Percentiles rank a stretch among this genome's conserved stretches.
Evolutionary conservation across 2,113 vertebrate genomes (phyloP).

Genomic region (Zosterops pallidus): DNA sequence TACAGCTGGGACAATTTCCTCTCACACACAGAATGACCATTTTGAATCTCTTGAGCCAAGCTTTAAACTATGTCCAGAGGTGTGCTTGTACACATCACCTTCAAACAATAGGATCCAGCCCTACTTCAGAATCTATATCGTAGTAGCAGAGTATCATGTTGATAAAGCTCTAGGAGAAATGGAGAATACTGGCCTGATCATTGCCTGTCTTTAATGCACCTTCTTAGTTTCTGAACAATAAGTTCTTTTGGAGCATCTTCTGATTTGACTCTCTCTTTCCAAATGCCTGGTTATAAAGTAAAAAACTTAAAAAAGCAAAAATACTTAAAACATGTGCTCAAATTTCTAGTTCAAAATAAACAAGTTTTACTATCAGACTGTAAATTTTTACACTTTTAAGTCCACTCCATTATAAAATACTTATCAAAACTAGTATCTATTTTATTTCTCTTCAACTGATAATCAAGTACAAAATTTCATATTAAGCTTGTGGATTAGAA

Average conservation of each 20-base stretch:
- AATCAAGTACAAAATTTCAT: neutral
- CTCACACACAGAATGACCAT: neutral
- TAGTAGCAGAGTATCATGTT: accelerated
- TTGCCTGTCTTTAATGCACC: accelerated
- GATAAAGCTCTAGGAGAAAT: neutral
- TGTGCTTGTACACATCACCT: too few relatives aligned
- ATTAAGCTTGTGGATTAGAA: neutral
- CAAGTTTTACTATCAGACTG: neutral
- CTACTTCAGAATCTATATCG: neutral
- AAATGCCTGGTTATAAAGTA: neutral
- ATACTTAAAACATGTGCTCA: neutral
- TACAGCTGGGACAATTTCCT: neutral
- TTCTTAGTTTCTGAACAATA: neutral
- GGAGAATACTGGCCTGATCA: neutral
- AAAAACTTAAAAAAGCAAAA: neutral
- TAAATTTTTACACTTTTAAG: neutral
- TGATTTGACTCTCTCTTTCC: neutral
- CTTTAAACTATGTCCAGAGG: neutral
- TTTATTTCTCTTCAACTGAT: neutral
- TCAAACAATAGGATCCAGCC: accelerated
- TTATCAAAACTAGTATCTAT: neutral
- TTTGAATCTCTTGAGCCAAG: accelerated
- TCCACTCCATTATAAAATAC: neutral
- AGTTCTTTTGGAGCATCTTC: neutral
- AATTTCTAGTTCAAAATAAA: neutral